Evolutionary conservation across 1,140 invertebrate genomes (phyloP).

Genomic region (Tetragonula clypearis): DNA sequence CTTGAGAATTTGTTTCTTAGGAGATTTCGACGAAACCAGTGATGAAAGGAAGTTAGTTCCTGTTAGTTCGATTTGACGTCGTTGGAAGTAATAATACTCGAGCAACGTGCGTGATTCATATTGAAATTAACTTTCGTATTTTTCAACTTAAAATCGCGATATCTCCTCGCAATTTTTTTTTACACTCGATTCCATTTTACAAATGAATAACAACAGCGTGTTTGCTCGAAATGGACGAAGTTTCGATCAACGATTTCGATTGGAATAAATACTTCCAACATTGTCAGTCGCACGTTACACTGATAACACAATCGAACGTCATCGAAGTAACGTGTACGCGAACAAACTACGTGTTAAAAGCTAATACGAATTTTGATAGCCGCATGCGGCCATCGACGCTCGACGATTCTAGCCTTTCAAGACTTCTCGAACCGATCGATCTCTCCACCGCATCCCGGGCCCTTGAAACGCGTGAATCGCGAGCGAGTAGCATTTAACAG

Average conservation of each 20-base stretch:
- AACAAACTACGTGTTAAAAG: background rate
- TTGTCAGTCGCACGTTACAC: too few relatives aligned
- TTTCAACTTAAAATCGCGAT: background rate
- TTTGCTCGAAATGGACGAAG: background rate
- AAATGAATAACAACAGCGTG: background rate
- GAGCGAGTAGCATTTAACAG: background rate
- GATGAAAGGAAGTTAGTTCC: too few relatives aligned
- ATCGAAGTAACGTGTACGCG: background rate
- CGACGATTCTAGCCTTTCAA: background rate
- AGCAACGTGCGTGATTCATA: background rate
- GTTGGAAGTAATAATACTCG: background rate
- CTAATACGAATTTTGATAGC: background rate
- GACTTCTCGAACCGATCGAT: background rate
- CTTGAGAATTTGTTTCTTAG: too few relatives aligned
- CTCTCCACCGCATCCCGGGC: background rate
- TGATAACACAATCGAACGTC: too few relatives aligned
- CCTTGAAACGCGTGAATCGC: background rate
- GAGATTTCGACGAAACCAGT: too few relatives aligned
- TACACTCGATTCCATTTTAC: background rate
- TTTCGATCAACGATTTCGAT: too few relatives aligned
- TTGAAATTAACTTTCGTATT: background rate
- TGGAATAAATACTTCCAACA: background rate
- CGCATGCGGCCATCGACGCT: background rate
- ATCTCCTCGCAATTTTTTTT: background rate
- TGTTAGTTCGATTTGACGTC: background rate